These are phyloP conservation scores for Fragum sueziense DNA, from an alignment of 2,888 invertebrate species.

Conservation along the genomic window DNA sequence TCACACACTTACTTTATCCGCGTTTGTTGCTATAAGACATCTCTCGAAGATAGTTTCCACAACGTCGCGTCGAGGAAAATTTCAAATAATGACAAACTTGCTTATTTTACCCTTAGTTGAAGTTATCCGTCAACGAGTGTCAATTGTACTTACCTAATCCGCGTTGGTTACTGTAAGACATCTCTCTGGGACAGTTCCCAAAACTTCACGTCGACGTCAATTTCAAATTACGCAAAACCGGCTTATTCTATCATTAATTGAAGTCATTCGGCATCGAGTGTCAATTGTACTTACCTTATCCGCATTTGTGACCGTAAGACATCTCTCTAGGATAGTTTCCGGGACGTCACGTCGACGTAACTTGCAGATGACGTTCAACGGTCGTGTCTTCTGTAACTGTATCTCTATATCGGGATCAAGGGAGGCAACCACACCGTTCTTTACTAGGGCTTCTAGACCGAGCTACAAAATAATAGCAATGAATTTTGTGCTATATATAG, in stretches of 20 bases:
- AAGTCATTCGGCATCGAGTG: no score
- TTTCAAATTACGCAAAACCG: no score
- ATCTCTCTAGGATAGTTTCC: slow-evolving; percentile 47
- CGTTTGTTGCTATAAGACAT: slow-evolving; percentile 49
- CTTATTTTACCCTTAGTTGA: no score
- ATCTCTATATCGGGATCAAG: slow-evolving; percentile 46
- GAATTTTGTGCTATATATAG: no score
- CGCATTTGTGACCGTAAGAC: slow-evolving; percentile 48
- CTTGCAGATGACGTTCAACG: slow-evolving; percentile 52
- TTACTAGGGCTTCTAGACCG: slow-evolving; percentile 53
- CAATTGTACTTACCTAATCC: slow-evolving; percentile 44
- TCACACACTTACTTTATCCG: slow-evolving; percentile 45
- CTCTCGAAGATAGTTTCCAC: slow-evolving; percentile 43
- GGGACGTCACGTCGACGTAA: slow-evolving; percentile 50
- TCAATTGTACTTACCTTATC: slow-evolving; percentile 45
- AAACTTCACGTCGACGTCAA: slow-evolving; percentile 48
- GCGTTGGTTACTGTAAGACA: slow-evolving; percentile 53
- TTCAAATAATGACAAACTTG: no score
- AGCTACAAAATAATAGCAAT: slow-evolving; percentile 38
- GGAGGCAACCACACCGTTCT: slow-evolving; percentile 53
- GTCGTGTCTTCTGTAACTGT: slow-evolving; percentile 55
- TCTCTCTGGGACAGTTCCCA: slow-evolving; percentile 41
- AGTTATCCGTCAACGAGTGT: no score
- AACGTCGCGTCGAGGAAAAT: slow-evolving; percentile 51
- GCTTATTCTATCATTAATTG: no score